Evolutionary conservation across 2,797 vertebrate species (phyloP).

Genomic region (Notamacropus eugenii): DNA sequence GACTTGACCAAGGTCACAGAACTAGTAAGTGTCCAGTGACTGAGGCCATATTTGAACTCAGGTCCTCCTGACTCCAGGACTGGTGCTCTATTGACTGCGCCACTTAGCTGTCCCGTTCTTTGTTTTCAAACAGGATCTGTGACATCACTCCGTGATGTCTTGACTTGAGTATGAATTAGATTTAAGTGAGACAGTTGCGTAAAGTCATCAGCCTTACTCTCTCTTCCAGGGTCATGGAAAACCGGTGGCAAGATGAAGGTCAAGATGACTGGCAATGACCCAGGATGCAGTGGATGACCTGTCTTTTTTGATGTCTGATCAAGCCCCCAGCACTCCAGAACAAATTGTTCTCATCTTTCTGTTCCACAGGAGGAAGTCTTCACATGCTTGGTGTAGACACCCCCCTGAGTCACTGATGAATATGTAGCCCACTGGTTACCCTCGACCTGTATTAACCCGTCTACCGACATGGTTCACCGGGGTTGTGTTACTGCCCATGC

Average conservation of each 20-base stretch:
- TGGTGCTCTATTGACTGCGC: too few species aligned
- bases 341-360: background rate
- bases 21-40: too few species aligned
- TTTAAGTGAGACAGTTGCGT: background rate
- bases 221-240: background rate
- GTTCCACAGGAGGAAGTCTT: background rate
- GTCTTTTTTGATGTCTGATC: background rate
- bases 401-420: background rate
- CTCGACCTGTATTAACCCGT: background rate
- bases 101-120: too few species aligned
- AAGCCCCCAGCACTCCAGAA: background rate
- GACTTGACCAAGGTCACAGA: too few species aligned
- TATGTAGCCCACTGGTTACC: background rate
- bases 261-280: background rate
- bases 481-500: background rate
- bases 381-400: background rate
- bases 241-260: background rate
- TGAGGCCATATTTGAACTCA: too few species aligned
- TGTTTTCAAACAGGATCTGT: background rate
- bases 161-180: background rate
- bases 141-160: background rate
- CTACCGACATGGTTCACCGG: background rate
- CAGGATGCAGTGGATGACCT: background rate
- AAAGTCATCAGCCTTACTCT: background rate
- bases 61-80: too few species aligned